Conservation (phyloP, 2,113 vertebrate species). For the Pipa parva region DNA sequence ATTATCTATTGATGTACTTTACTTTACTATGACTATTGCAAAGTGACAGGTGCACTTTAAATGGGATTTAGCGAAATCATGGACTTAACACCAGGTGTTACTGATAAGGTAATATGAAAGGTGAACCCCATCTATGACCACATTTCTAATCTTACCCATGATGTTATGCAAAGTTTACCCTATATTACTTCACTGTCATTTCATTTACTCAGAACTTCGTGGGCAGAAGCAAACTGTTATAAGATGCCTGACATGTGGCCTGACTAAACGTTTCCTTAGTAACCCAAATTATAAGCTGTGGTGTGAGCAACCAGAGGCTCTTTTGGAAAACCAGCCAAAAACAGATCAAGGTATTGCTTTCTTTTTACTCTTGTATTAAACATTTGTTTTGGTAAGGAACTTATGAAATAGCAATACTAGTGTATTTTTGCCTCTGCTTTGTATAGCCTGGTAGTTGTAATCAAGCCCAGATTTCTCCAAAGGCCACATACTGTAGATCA, state of each 20-base stretch:
- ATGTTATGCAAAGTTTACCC: no score
- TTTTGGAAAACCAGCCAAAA: conserved; percentile 57
- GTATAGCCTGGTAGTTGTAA: no score
- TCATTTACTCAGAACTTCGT: conserved; percentile 47
- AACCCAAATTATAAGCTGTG: conserved; percentile 66
- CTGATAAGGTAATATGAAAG: no score
- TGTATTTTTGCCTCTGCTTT: not conserved
- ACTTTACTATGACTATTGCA: no score
- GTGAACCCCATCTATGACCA: no score
- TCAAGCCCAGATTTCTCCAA: no score
- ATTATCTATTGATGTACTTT: no score
- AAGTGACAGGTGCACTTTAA: no score
- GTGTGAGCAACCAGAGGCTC: conserved; percentile 67
- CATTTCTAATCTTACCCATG: no score
- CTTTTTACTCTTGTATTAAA: not conserved
- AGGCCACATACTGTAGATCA: not conserved
- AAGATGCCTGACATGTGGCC: conserved; percentile 65
- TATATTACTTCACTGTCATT: no score
- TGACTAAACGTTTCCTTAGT: conserved; percentile 62
- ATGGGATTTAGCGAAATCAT: no score
- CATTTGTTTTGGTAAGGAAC: not conserved
- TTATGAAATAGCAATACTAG: not conserved
- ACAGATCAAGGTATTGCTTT: conserved; percentile 43
- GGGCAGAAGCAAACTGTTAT: conserved; percentile 57
- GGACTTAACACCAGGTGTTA: no score